Evolutionary conservation across 2,888 invertebrate species (phyloP).

Genomic region (Lepidochitona cinerea): DNA sequence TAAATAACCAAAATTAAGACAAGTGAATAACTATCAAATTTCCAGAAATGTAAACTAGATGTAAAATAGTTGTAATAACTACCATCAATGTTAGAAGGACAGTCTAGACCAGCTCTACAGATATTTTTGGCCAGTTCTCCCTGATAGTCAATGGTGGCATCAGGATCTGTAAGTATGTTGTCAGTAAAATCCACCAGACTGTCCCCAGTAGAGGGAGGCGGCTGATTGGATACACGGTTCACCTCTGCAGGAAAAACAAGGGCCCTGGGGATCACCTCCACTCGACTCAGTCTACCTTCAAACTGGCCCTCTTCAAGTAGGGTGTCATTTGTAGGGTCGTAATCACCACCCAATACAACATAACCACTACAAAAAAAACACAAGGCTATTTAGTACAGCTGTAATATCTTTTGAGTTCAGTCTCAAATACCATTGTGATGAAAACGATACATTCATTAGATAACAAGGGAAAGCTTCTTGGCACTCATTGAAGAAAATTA

Average conservation of each 20-base stretch:
- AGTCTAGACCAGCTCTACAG: not conserved
- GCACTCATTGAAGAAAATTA: too few species aligned
- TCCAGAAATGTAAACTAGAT: too few species aligned
- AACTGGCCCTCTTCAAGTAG: not conserved
- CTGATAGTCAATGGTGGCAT: not conserved
- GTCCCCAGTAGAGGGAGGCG: not conserved
- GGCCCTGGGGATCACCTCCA: not conserved
- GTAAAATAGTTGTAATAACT: not conserved
- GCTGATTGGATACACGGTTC: not conserved
- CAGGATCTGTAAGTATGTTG: not conserved
- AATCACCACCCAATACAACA: not conserved
- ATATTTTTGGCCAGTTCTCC: not conserved
- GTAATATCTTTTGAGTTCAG: too few species aligned
- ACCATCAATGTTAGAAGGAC: not conserved
- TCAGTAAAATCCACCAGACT: not conserved
- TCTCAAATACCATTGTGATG: too few species aligned
- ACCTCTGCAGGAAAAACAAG: not conserved
- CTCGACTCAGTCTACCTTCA: slow-evolving; percentile 1
- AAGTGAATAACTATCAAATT: too few species aligned
- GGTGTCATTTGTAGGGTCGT: not conserved
- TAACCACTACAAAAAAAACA: not conserved
- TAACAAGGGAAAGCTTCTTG: too few species aligned
- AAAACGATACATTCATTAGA: too few species aligned
- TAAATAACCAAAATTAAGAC: too few species aligned
- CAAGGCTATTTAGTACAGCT: too few species aligned